Conservation (phyloP, 2,797 vertebrate species). For the Sarcoramphus papa region DNA sequence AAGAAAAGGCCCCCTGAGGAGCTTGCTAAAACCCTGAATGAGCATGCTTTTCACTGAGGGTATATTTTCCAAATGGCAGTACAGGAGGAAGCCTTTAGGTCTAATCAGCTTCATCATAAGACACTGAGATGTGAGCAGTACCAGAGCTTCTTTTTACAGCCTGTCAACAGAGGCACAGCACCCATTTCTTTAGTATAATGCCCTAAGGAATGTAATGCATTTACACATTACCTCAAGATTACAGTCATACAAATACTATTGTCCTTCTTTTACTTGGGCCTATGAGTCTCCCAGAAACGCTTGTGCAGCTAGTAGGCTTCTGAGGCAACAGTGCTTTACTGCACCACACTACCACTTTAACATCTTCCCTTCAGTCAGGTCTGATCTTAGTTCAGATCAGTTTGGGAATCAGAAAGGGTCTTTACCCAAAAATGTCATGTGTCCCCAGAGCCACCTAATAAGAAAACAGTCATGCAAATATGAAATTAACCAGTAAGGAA, state of each 20-base stretch:
- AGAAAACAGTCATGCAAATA: neutral
- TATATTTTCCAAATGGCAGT: neutral
- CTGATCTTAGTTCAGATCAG: neutral
- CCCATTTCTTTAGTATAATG: neutral
- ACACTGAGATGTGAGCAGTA: fast-evolving
- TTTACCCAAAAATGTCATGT: neutral
- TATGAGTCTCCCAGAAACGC: neutral
- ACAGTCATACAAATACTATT: neutral
- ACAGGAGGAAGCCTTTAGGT: neutral
- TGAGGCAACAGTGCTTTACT: neutral
- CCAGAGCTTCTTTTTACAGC: neutral
- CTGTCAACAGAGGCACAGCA: neutral
- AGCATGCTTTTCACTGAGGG: neutral
- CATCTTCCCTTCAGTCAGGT: neutral
- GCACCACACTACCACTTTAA: neutral
- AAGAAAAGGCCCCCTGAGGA: neutral
- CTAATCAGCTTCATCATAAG: neutral
- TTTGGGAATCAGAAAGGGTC: neutral
- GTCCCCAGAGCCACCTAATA: neutral
- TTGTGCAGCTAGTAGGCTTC: neutral
- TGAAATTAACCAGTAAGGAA: neutral
- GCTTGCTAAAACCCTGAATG: neutral
- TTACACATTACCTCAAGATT: neutral
- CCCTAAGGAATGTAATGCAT: neutral
- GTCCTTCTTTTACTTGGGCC: neutral